These are phyloP conservation scores for Drosophila suboccidentalis DNA, from an alignment of 2,888 invertebrate species.

Conservation along the genomic window DNA sequence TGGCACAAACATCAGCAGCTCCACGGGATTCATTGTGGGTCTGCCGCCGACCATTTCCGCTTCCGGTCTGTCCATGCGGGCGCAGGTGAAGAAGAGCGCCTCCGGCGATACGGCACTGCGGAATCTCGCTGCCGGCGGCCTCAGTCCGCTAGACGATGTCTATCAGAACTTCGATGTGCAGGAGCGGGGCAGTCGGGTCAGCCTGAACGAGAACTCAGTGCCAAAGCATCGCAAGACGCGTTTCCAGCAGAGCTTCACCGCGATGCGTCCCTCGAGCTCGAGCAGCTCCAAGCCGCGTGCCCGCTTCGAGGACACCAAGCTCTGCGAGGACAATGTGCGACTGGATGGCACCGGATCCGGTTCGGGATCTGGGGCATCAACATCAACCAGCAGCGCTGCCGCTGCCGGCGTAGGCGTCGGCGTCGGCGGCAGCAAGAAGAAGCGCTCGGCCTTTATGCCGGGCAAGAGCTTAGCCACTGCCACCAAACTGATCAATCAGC, in stretches of 20 bases:
- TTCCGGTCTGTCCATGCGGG: conserved; percentile 84
- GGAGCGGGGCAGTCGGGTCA: conserved; percentile 87
- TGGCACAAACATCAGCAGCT: conserved; percentile 59
- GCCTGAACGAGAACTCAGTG: conserved; percentile 89
- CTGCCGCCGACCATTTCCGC: conserved; percentile 73
- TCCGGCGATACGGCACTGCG: conserved; percentile 92
- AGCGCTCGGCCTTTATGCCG: conserved; percentile 88
- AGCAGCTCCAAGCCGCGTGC: conserved; percentile 85
- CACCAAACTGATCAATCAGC: conserved; percentile 91
- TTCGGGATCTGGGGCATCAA: conserved; percentile 12
- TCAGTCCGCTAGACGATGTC: conserved; percentile 88
- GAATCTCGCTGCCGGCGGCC: conserved; percentile 87
- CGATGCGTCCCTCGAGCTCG: conserved; percentile 86
- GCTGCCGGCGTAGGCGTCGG: conserved; percentile 77
- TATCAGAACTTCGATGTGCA: conserved; percentile 87
- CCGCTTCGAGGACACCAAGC: conserved; percentile 86
- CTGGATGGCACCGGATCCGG: conserved; percentile 55
- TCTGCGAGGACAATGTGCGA: conserved; percentile 87
- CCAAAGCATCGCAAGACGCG: conserved; percentile 95
- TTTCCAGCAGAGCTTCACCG: conserved; percentile 90
- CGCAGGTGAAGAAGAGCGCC: conserved; percentile 91
- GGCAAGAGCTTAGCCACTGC: conserved; percentile 90
- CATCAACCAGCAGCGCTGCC: conserved; percentile 59
- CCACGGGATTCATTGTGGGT: conserved; percentile 81
- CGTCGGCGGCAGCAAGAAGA: conserved; percentile 78